phyloP scores from a whole-genome alignment of 2,113 vertebrate species.

The Clarias magur region DNA sequence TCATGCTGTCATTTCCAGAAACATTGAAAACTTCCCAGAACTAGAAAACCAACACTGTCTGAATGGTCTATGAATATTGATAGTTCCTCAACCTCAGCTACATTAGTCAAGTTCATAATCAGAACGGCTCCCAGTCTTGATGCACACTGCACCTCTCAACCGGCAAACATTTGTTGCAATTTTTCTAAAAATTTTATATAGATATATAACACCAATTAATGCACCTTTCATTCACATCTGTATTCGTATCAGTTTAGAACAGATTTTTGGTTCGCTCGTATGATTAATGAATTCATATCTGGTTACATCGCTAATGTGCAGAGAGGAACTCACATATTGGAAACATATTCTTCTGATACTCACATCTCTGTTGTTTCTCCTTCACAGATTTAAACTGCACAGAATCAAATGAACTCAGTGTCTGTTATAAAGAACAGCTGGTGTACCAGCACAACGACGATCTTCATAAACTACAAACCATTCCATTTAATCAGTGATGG shows the following conservation, averaged over 20 bases:
- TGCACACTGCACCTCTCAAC: not conserved
- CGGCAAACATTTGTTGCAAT: not conserved
- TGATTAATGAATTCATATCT: not conserved
- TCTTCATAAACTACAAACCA: not conserved
- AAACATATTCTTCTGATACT: not conserved
- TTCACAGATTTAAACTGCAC: not conserved
- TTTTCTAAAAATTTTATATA: not conserved
- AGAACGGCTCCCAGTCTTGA: not conserved
- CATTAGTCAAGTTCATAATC: not conserved
- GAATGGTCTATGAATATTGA: not conserved
- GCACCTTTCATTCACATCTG: not conserved
- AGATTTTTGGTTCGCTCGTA: not conserved
- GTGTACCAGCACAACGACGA: not conserved
- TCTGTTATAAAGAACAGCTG: conserved; percentile 9
- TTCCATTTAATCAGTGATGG: not conserved
- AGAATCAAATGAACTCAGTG: not conserved
- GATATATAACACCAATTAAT: not conserved
- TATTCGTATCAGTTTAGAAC: not conserved
- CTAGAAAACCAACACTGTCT: not conserved
- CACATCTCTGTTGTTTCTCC: not conserved
- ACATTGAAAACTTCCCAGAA: not conserved
- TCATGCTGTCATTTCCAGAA: not conserved
- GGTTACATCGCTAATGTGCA: not conserved
- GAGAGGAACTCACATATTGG: not conserved
- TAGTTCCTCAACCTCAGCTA: not conserved